These are phyloP conservation scores for Phocoena phocoena DNA, from an alignment of 2,113 vertebrate genomes.

Conservation along the genomic window DNA sequence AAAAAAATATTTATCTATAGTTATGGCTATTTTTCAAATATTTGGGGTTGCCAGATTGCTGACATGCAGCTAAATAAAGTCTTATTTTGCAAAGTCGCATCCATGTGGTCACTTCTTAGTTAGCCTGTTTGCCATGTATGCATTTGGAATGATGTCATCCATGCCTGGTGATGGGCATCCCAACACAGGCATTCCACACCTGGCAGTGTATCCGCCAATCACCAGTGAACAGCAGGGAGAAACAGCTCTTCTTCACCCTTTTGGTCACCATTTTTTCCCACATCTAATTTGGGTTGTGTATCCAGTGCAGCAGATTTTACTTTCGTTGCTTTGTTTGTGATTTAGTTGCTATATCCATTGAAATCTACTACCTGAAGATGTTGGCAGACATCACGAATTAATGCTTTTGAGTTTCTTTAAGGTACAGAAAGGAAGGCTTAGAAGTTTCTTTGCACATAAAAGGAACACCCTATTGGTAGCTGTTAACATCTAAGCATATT, in stretches of 20 bases:
- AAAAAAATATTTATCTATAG: background rate
- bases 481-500: background rate
- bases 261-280: background rate
- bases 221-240: background rate
- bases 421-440: background rate
- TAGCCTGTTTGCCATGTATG: background rate
- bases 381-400: background rate
- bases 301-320: background rate
- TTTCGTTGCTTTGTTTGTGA: background rate
- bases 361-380: background rate
- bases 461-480: background rate
- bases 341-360: background rate
- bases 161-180: background rate
- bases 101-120: background rate
- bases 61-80: background rate
- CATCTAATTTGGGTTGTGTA: background rate
- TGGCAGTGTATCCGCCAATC: background rate
- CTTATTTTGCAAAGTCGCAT: background rate
- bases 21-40: constrained; percentile 22
- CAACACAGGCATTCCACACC: background rate
- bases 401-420: background rate
- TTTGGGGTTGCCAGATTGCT: background rate
- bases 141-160: background rate
- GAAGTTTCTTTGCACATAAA: background rate
- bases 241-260: background rate